Evolutionary conservation across 2,888 invertebrate genomes (phyloP).

Genomic region (Branchipolynoe longqiensis): DNA sequence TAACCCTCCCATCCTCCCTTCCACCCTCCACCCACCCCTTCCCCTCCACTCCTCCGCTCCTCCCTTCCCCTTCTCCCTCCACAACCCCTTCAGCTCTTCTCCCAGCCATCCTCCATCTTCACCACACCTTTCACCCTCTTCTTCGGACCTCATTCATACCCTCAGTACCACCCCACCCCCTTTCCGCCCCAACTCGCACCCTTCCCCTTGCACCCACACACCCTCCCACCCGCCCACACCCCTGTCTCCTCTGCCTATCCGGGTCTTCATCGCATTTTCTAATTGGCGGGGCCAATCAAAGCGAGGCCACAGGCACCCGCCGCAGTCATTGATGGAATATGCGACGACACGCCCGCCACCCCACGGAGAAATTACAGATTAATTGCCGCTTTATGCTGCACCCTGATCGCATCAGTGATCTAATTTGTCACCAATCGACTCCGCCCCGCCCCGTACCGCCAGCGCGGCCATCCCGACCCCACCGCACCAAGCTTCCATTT

Average conservation of each 20-base stretch:
- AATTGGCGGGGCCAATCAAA: conserved; percentile 49
- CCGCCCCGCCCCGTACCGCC: background rate
- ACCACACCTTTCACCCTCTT: no score
- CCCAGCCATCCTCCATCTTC: background rate
- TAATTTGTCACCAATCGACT: conserved; percentile 56
- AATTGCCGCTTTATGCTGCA: conserved; percentile 53
- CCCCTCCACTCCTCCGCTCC: background rate
- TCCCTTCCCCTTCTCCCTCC: background rate
- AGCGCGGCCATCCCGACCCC: no score
- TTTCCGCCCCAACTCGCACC: background rate
- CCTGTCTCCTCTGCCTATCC: background rate
- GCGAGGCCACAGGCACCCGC: background rate
- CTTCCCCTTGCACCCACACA: background rate
- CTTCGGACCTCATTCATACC: background rate
- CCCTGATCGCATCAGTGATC: conserved; percentile 49
- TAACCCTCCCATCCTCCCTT: no score
- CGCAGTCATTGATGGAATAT: conserved; percentile 39
- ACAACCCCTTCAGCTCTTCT: background rate
- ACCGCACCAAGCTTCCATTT: background rate
- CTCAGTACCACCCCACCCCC: background rate
- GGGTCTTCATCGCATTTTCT: conserved; percentile 37
- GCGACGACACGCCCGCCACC: conserved; percentile 45
- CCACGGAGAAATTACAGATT: conserved; percentile 52
- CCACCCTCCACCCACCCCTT: background rate
- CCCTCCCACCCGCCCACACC: background rate